These are phyloP conservation scores for Chalcis sispes DNA, from an alignment of 2,888 invertebrate species.

Conservation along the genomic window DNA sequence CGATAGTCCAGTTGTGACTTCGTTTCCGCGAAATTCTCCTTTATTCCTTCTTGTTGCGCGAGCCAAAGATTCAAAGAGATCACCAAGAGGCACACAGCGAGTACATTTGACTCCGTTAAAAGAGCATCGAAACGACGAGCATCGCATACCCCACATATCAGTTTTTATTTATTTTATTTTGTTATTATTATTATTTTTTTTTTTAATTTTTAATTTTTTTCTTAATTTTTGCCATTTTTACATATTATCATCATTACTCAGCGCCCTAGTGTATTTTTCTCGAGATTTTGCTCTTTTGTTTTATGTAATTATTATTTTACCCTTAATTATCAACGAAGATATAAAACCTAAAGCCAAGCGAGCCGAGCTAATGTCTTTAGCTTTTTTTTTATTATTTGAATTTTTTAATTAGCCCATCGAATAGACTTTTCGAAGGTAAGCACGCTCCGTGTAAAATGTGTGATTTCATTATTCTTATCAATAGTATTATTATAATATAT, in stretches of 20 bases:
- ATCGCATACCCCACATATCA: conserved; percentile 46
- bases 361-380: conserved; percentile 52
- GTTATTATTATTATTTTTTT: conserved; percentile 31
- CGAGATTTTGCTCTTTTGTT: no score
- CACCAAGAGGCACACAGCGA: conserved; percentile 44
- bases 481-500: conserved; percentile 41
- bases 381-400: conserved; percentile 36
- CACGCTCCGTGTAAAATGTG: conserved; percentile 69
- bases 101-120: conserved; percentile 30
- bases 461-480: conserved; percentile 52
- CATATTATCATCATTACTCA: conserved; percentile 41
- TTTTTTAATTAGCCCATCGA: conserved; percentile 31
- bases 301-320: conserved; percentile 43
- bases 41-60: conserved; percentile 34
- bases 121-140: conserved; percentile 55
- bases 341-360: conserved; percentile 62
- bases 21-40: conserved; percentile 18
- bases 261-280: conserved; percentile 35
- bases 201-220: conserved; percentile 16
- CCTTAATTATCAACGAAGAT: conserved; percentile 46
- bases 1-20: neutral
- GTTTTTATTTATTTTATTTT: conserved; percentile 36
- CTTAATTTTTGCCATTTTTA: conserved; percentile 35
- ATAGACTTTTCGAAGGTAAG: conserved; percentile 60
- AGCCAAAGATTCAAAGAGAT: conserved; percentile 39